Evolutionary conservation across 2,888 invertebrate genomes (phyloP).

Genomic region (Caenorhabditis plicata): DNA sequence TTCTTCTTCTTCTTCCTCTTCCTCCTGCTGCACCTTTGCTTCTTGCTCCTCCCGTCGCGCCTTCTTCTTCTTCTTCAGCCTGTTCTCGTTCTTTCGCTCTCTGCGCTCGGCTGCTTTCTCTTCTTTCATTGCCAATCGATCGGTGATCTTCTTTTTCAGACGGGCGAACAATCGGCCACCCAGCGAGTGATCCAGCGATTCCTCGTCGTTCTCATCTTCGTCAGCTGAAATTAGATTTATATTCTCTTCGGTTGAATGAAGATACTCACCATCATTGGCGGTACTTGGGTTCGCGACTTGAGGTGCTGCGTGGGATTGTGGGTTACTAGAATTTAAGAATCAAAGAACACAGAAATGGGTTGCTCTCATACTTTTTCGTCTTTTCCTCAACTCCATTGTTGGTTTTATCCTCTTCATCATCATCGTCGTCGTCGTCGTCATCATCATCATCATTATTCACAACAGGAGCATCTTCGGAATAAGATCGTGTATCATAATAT

Average conservation of each 20-base stretch:
- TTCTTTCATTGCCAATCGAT: slow-evolving; percentile 15
- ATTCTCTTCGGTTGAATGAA: background rate
- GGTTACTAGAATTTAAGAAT: too few species aligned
- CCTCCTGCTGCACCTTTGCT: slow-evolving; percentile 19
- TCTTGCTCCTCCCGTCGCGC: background rate
- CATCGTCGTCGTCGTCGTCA: slow-evolving; percentile 25
- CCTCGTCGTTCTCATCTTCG: slow-evolving; percentile 42
- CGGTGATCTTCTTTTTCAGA: slow-evolving; percentile 39
- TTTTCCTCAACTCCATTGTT: too few species aligned
- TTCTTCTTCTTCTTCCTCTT: slow-evolving; percentile 12
- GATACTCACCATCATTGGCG: slow-evolving; percentile 24
- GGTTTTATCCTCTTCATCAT: too few species aligned
- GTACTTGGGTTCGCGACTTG: slow-evolving; percentile 12
- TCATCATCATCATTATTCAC: slow-evolving; percentile 6
- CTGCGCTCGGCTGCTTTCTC: slow-evolving; percentile 12
- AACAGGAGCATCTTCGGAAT: background rate
- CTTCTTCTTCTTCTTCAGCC: slow-evolving; percentile 15
- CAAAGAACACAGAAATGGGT: too few species aligned
- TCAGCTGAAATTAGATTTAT: slow-evolving; percentile 13
- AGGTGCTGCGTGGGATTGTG: too few species aligned
- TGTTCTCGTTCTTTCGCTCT: slow-evolving; percentile 14
- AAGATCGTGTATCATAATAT: slow-evolving; percentile 9
- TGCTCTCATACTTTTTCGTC: too few species aligned
- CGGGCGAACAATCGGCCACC: slow-evolving; percentile 43
- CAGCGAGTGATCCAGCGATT: slow-evolving; percentile 28